A percentile compares a stretch with the other conserved stretches of the same genome.
These are phyloP conservation scores for Phyllotreta cruciferae DNA, from an alignment of 2,888 invertebrate species.

Conservation along the genomic window DNA sequence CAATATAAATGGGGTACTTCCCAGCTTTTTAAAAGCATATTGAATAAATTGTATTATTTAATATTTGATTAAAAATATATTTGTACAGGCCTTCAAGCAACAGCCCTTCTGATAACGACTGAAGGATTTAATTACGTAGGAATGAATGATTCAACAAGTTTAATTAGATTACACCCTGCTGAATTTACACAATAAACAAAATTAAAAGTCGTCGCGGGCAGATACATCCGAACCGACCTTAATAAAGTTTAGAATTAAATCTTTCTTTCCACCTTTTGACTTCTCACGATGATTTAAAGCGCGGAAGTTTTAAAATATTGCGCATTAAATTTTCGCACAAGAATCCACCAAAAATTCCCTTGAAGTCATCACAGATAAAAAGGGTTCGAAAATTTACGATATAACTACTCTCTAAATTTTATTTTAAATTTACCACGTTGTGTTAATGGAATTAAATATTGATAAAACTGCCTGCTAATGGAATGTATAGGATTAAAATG, in stretches of 20 bases:
- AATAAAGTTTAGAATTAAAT: slow-evolving; percentile 57
- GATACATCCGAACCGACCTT: slow-evolving; percentile 40
- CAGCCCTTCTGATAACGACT: background rate
- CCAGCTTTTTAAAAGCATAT: too few species aligned
- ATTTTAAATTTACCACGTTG: background rate
- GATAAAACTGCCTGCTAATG: too few species aligned
- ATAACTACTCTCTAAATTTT: slow-evolving; percentile 2
- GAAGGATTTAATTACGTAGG: slow-evolving; percentile 19
- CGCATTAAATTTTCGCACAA: slow-evolving; percentile 36
- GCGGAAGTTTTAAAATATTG: slow-evolving; percentile 54
- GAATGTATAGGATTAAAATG: too few species aligned
- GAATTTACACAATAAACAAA: slow-evolving; percentile 35
- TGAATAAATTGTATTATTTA: background rate
- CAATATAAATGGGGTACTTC: too few species aligned
- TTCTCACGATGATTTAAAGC: slow-evolving; percentile 56
- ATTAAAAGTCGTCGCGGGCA: slow-evolving; percentile 23
- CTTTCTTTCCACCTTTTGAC: slow-evolving; percentile 54
- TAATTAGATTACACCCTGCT: slow-evolving; percentile 21
- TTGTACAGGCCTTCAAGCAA: slow-evolving; percentile 15
- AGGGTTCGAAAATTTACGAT: background rate
- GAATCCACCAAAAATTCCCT: background rate
- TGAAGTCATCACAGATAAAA: background rate
- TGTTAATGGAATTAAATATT: background rate
- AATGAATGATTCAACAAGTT: slow-evolving; percentile 30
- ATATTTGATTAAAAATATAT: slow-evolving; percentile 26